These are phyloP conservation scores for Cephus nigrinus DNA, from an alignment of 2,888 invertebrate species.

Conservation along the genomic window DNA sequence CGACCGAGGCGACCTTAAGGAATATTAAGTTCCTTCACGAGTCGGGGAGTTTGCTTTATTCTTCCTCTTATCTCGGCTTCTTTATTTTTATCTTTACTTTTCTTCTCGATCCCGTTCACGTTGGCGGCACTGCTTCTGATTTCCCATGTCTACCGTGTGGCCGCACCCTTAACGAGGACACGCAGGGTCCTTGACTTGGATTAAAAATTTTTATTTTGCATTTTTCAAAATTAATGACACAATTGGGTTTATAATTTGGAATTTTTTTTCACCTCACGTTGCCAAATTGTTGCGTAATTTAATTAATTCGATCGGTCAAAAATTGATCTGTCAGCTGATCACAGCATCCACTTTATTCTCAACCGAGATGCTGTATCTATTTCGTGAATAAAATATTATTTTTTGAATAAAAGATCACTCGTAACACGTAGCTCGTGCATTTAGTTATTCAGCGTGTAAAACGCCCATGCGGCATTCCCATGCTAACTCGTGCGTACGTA, in stretches of 20 bases:
- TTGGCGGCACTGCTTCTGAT: not conserved
- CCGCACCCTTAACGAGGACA: not conserved
- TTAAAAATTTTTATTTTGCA: not conserved
- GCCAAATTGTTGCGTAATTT: no score
- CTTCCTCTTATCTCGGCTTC: not conserved
- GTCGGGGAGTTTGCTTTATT: not conserved
- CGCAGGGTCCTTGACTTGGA: no score
- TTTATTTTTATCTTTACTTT: not conserved
- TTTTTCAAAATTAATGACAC: not conserved
- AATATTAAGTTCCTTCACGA: not conserved
- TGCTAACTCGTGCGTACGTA: not conserved
- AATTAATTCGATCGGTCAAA: no score
- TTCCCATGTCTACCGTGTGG: no score
- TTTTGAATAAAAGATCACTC: not conserved
- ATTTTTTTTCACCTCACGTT: not conserved
- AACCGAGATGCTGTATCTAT: not conserved
- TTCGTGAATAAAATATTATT: not conserved
- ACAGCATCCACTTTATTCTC: not conserved
- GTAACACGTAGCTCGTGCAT: not conserved
- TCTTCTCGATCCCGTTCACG: not conserved
- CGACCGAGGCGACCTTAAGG: not conserved
- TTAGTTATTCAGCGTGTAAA: not conserved
- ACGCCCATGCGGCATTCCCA: not conserved
- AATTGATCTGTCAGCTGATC: not conserved
- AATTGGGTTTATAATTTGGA: no score